These are phyloP conservation scores for Ormyrus labotus DNA, from an alignment of 2,888 invertebrate species.

Conservation along the genomic window DNA sequence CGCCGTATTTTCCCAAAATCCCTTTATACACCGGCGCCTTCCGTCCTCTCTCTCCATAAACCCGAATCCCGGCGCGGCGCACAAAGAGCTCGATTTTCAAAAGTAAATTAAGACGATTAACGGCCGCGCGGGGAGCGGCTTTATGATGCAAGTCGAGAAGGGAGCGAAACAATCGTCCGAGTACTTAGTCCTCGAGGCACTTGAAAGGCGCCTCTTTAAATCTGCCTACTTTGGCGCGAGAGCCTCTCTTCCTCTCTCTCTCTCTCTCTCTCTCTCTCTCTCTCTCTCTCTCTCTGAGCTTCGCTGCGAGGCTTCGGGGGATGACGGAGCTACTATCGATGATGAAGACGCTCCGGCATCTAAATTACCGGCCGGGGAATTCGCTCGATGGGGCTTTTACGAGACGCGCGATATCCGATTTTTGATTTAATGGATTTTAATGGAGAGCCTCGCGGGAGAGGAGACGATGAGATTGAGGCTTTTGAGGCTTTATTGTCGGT, in stretches of 20 bases:
- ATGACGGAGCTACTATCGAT: too few species aligned
- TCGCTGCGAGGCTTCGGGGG: too few species aligned
- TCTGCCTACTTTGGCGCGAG: slow-evolving; percentile 44
- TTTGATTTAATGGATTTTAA: too few species aligned
- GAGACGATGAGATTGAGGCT: too few species aligned
- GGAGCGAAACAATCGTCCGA: neutral
- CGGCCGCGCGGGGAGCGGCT: slow-evolving; percentile 2
- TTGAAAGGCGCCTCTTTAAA: slow-evolving; percentile 43
- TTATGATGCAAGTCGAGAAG: slow-evolving; percentile 6
- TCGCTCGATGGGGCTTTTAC: too few species aligned
- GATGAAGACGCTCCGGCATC: too few species aligned
- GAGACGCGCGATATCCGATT: too few species aligned
- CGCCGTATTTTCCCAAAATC: neutral
- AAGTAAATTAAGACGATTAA: slow-evolving; percentile 46
- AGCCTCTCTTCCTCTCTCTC: neutral
- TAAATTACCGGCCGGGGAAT: too few species aligned
- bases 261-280: too few species aligned
- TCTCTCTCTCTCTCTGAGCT: too few species aligned
- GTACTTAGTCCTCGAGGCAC: slow-evolving; percentile 20
- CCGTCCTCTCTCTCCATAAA: neutral
- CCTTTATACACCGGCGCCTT: neutral
- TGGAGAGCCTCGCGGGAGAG: too few species aligned
- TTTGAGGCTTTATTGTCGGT: too few species aligned
- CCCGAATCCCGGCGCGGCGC: neutral
- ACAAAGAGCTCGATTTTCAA: slow-evolving; percentile 10